Percentiles rank a stretch among this genome's conserved stretches.
These are phyloP conservation scores for Heliconius cydno DNA, from an alignment of 2,888 invertebrate genomes.

Conservation along the genomic window DNA sequence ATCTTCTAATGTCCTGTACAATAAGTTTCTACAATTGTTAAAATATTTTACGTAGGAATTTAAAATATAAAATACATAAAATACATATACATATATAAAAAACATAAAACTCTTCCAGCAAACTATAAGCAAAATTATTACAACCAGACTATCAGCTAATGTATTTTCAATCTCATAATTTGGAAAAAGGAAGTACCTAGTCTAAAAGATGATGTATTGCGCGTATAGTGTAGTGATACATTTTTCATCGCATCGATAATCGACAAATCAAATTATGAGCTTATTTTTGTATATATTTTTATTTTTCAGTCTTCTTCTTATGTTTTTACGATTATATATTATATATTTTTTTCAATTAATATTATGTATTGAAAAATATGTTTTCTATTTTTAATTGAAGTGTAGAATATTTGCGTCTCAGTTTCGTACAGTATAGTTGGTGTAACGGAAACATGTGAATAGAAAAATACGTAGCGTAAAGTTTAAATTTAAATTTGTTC, in stretches of 20 bases:
- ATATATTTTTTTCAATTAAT: too few relatives aligned
- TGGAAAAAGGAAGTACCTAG: slow-evolving; percentile 24
- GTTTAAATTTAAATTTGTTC: not conserved
- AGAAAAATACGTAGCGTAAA: not conserved
- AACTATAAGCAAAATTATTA: not conserved
- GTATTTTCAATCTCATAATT: slow-evolving; percentile 40
- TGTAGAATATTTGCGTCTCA: not conserved
- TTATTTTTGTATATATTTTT: not conserved
- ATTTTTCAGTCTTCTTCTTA: not conserved
- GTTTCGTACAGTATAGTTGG: not conserved
- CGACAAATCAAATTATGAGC: too few relatives aligned
- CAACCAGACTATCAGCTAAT: slow-evolving; percentile 34
- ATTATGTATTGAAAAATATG: too few relatives aligned
- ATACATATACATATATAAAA: not conserved
- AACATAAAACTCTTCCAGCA: slow-evolving; percentile 11
- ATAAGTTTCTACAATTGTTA: not conserved
- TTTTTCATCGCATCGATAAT: too few relatives aligned
- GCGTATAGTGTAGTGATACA: not conserved
- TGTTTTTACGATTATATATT: not conserved
- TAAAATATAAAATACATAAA: not conserved
- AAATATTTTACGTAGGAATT: not conserved
- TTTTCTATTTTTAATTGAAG: too few relatives aligned
- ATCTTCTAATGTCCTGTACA: not conserved
- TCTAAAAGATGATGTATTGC: slow-evolving; percentile 25
- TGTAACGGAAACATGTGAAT: not conserved